Evolutionary conservation across 2,113 vertebrate species (phyloP).

Genomic region (Takifugu flavidus): DNA sequence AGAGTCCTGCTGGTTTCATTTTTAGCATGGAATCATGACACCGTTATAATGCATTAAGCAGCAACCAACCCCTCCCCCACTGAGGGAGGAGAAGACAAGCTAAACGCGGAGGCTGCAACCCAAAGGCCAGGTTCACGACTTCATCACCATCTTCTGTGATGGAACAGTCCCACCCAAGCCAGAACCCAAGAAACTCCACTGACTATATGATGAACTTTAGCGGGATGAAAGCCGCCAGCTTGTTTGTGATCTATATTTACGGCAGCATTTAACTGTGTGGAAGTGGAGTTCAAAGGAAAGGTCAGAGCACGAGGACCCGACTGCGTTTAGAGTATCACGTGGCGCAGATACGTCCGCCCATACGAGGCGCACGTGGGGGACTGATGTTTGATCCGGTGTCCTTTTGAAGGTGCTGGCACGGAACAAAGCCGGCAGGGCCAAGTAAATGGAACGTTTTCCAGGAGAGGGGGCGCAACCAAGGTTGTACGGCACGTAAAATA

Average conservation of each 20-base stretch:
- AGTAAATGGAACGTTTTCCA: conserved; percentile 12
- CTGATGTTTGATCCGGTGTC: conserved; percentile 55
- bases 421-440: background rate
- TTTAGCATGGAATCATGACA: conserved; percentile 29
- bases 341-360: too few relatives aligned
- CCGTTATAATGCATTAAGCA: conserved; percentile 37
- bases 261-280: conserved; percentile 67
- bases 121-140: background rate
- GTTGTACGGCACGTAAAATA: background rate
- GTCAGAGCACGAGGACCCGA: conserved; percentile 61
- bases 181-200: conserved; percentile 18
- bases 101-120: conserved; percentile 9
- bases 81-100: conserved; percentile 1
- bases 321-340: conserved; percentile 51
- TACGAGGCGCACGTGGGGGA: conserved; percentile 28
- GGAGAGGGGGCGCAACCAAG: background rate
- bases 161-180: background rate
- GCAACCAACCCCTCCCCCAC: conserved; percentile 30
- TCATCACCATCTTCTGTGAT: background rate
- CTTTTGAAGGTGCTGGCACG: conserved; percentile 37
- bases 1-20: conserved; percentile 25
- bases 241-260: conserved; percentile 73
- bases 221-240: conserved; percentile 71
- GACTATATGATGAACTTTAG: conserved; percentile 69
- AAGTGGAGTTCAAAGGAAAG: conserved; percentile 72